Base-by-base conservation (phyloP, 2,797 vertebrate genomes). In the Garrulus glandarius region DNA sequence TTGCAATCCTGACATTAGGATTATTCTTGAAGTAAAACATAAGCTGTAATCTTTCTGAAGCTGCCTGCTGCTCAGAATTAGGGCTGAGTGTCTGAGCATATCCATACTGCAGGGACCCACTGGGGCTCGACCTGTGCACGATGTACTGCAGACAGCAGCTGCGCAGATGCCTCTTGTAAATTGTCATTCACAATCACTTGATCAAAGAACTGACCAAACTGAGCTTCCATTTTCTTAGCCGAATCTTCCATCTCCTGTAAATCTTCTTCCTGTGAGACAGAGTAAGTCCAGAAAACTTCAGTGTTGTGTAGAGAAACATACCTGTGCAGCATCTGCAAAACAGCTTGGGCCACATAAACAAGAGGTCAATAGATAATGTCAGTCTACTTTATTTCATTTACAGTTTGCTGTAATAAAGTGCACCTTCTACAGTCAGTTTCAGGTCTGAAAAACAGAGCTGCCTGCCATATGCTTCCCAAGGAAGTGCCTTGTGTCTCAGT, bases 41-140 rank as follows among this genome's bases (percentile, higher is more conserved):
- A 88, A 94, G 68, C 89, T 93, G 53, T 92, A 82, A 95, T 93
- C 92, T 92, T 92, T 83, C 52, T 49, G 65, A 84, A 93, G 61
- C 81, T 63, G 74, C 47, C 89, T 86, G 76, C 83, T 85, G 87
- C 82, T 93, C 84, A 82, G 79, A 88, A 87, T 98, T 97, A 99
- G 41, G 98, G 94, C 84, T 98, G 96, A 3, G 89, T 44, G 13
- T 97, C 97, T 76, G 98, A 98, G 91, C 98, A 98, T 88, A 99
- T 98, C 99, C 99, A 99, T n/a, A 96, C 93, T 72, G 98, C 98
- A 6, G 99, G 99, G 52, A 99, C 98, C 99, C 99, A 99, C 96
- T 99, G 99, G 1, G 99, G 98, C 89, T 99, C 99, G 0, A 99
- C 98, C 95, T 99, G 99, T 11, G 99, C 99, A 86, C 95, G 98